These are phyloP conservation scores for Ahaetulla prasina DNA, from an alignment of 2,113 vertebrate species.

Conservation along the genomic window DNA sequence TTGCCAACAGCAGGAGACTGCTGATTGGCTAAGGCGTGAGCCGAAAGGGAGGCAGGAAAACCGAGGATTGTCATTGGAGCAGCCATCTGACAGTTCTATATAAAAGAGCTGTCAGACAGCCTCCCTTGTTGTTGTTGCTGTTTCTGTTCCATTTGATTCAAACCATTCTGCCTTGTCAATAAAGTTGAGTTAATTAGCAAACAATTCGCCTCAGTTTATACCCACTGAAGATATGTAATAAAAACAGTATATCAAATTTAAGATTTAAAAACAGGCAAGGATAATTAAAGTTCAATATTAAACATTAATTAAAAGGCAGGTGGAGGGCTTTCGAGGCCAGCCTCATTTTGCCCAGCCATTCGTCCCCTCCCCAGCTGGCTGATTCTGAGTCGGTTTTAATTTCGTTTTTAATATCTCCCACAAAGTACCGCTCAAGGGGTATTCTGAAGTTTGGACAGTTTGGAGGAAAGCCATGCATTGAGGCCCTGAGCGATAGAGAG, in stretches of 20 bases:
- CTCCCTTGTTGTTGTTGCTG: too few relatives aligned
- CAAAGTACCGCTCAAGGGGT: conserved; percentile 79
- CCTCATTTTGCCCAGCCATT: background rate
- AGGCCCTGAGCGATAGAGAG: conserved; percentile 67
- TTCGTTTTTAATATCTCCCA: background rate
- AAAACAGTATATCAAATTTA: background rate
- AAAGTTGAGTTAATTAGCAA: too few relatives aligned
- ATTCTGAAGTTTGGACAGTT: conserved; percentile 81
- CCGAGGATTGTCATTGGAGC: too few relatives aligned
- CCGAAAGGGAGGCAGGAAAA: too few relatives aligned
- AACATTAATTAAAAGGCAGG: background rate
- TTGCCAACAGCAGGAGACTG: too few relatives aligned
- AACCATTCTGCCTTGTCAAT: too few relatives aligned
- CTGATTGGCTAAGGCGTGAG: too few relatives aligned
- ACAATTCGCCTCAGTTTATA: too few relatives aligned
- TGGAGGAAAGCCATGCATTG: conserved; percentile 67
- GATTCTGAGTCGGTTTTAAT: background rate
- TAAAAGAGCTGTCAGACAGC: too few relatives aligned
- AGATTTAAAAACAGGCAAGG: background rate
- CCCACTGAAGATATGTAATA: too few relatives aligned
- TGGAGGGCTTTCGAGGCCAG: background rate
- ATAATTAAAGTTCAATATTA: background rate
- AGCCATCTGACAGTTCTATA: too few relatives aligned
- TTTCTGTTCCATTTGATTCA: too few relatives aligned
- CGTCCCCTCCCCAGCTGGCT: background rate